phyloP scores from a whole-genome alignment of 2,797 vertebrate genomes.

The Chrysolophus pictus region DNA sequence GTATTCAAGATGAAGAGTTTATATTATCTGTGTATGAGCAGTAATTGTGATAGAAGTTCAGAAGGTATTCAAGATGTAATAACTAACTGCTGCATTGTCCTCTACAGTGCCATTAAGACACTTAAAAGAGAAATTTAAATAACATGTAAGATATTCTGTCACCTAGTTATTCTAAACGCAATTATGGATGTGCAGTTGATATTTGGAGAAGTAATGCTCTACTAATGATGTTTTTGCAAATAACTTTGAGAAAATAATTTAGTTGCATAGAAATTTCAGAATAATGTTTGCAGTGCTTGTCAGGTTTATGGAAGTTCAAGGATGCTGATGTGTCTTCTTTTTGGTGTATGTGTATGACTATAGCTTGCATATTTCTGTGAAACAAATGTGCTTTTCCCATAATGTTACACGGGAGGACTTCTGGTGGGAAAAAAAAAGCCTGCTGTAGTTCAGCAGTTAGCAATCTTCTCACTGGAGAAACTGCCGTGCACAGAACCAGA shows the following conservation, averaged over 20 bases:
- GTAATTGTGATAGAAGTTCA: background rate
- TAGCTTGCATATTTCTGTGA: background rate
- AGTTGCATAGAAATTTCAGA: background rate
- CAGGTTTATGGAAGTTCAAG: background rate
- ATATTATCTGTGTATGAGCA: background rate
- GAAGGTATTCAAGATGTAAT: constrained; percentile 1
- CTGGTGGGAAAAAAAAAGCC: background rate
- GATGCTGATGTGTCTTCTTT: background rate
- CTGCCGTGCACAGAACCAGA: background rate
- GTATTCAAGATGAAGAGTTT: background rate
- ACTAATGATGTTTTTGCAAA: background rate
- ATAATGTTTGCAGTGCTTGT: background rate
- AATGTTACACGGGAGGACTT: background rate
- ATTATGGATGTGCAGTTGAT: background rate
- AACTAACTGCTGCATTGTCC: constrained; percentile 6
- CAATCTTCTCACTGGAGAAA: background rate
- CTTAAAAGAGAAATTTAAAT: constrained; percentile 11
- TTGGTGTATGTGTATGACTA: background rate
- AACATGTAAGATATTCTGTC: background rate
- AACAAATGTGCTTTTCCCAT: background rate
- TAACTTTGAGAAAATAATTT: background rate
- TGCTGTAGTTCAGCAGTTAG: background rate
- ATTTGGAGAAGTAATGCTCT: background rate
- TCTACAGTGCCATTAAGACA: background rate
- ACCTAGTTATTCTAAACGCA: background rate